Conservation (phyloP, 92 coral and sea anemone species). For the Siderastrea siderea region DNA sequence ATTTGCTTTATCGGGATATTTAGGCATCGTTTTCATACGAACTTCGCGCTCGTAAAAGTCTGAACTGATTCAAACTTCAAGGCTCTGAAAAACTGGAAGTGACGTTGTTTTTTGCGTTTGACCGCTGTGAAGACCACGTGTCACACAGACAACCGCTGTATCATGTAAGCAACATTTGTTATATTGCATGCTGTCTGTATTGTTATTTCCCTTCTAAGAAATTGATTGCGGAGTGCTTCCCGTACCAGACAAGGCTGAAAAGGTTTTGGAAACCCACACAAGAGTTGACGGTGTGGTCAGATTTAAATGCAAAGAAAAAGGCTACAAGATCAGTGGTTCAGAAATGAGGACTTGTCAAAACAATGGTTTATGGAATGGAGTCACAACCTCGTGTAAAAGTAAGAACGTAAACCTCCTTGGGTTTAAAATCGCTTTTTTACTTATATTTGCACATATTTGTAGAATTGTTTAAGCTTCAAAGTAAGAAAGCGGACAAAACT, state of each 20-base stretch:
- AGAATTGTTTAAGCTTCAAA: too few relatives aligned
- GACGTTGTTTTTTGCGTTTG: too few relatives aligned
- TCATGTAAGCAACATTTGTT: not conserved
- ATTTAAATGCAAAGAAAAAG: conserved; percentile 36
- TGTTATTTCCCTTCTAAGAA: not conserved
- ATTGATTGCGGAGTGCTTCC: conserved; percentile 44
- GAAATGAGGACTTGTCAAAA: conserved; percentile 27
- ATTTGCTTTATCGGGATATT: too few relatives aligned
- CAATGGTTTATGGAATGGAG: conserved; percentile 38
- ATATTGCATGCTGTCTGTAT: not conserved
- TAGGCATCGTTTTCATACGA: too few relatives aligned
- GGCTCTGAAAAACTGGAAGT: too few relatives aligned
- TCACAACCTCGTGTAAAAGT: conserved; percentile 31
- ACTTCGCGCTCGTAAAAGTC: too few relatives aligned
- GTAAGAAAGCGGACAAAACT: too few relatives aligned
- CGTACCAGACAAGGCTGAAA: conserved; percentile 12
- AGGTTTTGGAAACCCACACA: conserved; percentile 27
- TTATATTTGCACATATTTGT: too few relatives aligned
- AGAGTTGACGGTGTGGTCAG: conserved; percentile 10
- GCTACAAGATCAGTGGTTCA: conserved; percentile 47
- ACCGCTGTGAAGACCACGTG: too few relatives aligned
- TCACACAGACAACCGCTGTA: too few relatives aligned
- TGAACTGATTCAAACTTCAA: too few relatives aligned
- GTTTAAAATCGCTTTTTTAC: too few relatives aligned
- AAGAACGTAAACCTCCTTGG: not conserved